phyloP scores from a whole-genome alignment of 1,140 invertebrate species.

The Habropoda laboriosa region DNA sequence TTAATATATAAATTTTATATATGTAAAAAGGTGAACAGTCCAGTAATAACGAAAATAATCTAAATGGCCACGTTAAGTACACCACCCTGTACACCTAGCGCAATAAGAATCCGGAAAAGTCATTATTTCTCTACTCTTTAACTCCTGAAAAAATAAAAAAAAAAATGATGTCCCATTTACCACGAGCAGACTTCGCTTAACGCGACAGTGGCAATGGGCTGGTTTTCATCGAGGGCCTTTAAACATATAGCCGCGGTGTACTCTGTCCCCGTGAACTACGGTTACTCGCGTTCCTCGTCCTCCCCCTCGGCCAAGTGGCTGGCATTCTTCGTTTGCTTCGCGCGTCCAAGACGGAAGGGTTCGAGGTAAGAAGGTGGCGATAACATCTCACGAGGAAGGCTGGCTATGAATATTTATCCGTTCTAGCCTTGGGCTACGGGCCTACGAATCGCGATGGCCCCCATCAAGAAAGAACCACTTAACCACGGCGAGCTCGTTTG shows the following conservation, averaged over 20 bases:
- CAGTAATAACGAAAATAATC: no score
- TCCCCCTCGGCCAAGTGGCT: slow-evolving; percentile 41
- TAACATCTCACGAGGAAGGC: slow-evolving; percentile 63
- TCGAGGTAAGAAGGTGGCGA: slow-evolving; percentile 48
- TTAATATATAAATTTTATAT: no score
- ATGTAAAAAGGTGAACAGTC: no score
- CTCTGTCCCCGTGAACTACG: slow-evolving; percentile 18
- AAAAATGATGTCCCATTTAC: neutral
- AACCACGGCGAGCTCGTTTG: slow-evolving; percentile 22
- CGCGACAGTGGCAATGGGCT: neutral
- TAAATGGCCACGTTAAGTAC: no score
- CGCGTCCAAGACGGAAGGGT: slow-evolving; percentile 49
- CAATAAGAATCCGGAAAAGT: neutral
- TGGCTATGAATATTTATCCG: slow-evolving; percentile 68
- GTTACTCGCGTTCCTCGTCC: slow-evolving; percentile 15
- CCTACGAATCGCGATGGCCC: slow-evolving; percentile 52
- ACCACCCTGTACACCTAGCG: no score
- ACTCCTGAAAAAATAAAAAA: neutral
- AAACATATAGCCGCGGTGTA: slow-evolving; percentile 17
- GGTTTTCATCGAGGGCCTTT: slow-evolving; percentile 19
- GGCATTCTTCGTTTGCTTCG: slow-evolving; percentile 59
- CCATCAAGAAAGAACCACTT: slow-evolving; percentile 48
- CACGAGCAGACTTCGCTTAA: neutral
- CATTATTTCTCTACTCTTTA: neutral
- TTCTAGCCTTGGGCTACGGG: slow-evolving; percentile 45